A percentile compares a stretch with the other conserved stretches of the same genome.
Evolutionary conservation across 2,113 vertebrate genomes (phyloP).

Genomic region (Mystacornis crossleyi): DNA sequence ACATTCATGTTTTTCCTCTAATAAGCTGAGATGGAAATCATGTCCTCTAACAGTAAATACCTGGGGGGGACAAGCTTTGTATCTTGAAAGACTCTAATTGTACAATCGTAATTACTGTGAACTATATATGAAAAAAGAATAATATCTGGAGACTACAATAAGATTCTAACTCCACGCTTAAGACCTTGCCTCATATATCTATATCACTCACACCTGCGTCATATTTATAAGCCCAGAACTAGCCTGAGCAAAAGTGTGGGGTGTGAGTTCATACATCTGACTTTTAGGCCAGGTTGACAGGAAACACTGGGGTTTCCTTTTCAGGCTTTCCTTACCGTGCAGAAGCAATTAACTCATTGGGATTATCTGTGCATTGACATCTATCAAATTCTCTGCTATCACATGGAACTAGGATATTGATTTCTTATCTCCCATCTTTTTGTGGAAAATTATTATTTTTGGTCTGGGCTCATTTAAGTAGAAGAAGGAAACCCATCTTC

Average conservation of each 20-base stretch:
- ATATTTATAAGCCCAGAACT: not conserved
- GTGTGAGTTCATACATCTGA: not conserved
- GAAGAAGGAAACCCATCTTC: not conserved
- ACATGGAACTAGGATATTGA: not conserved
- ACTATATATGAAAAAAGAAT: not conserved
- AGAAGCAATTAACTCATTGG: not conserved
- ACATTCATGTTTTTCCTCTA: not conserved
- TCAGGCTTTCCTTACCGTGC: not conserved
- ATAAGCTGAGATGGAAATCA: not conserved
- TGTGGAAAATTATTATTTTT: constrained; percentile 9
- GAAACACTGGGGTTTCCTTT: not conserved
- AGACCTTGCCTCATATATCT: not conserved
- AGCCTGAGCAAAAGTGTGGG: not conserved
- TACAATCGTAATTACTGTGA: not conserved
- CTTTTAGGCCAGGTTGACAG: not conserved
- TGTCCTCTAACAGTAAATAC: not conserved
- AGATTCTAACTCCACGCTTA: not conserved
- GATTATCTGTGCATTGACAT: not conserved
- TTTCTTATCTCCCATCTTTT: not conserved
- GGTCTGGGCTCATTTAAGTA: not conserved
- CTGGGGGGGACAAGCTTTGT: not conserved
- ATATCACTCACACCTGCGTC: not conserved
- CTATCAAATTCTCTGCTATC: not conserved
- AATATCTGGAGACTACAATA: not conserved
- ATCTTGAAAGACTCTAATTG: not conserved